Evolutionary conservation across 2,888 invertebrate genomes (phyloP).

Genomic region (Diplolepis rosae): DNA sequence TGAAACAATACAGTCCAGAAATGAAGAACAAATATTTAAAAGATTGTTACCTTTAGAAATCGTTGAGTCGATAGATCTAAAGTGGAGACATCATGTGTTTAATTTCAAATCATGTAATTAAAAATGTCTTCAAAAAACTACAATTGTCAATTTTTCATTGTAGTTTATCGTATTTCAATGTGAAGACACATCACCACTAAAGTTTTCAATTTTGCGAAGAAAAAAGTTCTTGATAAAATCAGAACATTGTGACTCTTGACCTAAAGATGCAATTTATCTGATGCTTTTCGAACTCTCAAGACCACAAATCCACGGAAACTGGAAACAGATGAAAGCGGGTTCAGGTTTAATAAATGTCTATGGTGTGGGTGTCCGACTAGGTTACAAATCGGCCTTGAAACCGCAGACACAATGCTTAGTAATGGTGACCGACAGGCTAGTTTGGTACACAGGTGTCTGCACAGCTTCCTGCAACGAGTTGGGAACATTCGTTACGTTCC

Average conservation of each 20-base stretch:
- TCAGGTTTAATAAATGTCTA: constrained; percentile 67
- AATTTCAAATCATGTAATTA: no score
- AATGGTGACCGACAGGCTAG: constrained; percentile 66
- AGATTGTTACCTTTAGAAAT: no score
- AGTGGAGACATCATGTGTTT: no score
- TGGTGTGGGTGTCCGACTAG: constrained; percentile 61
- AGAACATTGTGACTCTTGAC: neutral
- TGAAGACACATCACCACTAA: no score
- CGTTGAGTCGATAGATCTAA: no score
- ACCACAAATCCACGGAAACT: constrained; percentile 43
- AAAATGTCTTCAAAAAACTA: no score
- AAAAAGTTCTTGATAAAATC: neutral
- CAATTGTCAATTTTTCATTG: no score
- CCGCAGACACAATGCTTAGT: constrained; percentile 71
- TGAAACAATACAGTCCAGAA: no score
- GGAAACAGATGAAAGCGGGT: no score
- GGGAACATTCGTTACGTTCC: constrained; percentile 59
- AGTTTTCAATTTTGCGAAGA: neutral
- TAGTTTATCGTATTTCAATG: no score
- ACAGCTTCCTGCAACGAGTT: constrained; percentile 49
- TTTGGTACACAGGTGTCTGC: constrained; percentile 42
- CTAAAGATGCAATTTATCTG: constrained; percentile 2
- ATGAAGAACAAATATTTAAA: no score
- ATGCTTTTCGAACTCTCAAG: constrained; percentile 20
- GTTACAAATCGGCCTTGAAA: constrained; percentile 68